Evolutionary conservation across 2,113 vertebrate genomes (phyloP).

Genomic region (Oncorhynchus kisutch): DNA sequence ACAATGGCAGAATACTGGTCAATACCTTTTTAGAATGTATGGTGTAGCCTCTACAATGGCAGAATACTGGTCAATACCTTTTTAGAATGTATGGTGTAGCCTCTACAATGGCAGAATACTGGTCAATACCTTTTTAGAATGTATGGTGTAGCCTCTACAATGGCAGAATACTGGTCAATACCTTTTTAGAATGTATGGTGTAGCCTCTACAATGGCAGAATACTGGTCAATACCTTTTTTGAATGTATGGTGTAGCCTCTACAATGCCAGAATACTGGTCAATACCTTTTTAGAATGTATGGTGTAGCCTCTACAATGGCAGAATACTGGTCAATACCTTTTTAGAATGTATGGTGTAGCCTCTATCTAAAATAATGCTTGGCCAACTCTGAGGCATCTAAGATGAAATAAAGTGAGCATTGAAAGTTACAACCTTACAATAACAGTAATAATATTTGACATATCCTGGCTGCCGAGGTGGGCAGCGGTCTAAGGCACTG

Average conservation of each 20-base stretch:
- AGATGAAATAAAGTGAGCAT: neutral
- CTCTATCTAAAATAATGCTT: neutral
- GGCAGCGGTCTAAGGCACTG: no score
- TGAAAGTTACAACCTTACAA: neutral
- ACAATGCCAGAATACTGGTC: neutral
- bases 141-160: no score
- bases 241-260: no score
- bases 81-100: neutral
- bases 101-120: neutral
- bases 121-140: slow-evolving; percentile 4
- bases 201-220: neutral
- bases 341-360: neutral
- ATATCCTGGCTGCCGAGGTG: neutral
- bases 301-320: no score
- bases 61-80: no score
- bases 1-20: no score
- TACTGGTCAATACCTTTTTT: neutral
- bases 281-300: no score
- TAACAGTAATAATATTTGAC: neutral
- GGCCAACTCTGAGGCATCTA: neutral
- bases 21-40: neutral
- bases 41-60: no score
- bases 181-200: no score
- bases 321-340: neutral
- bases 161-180: neutral